phyloP scores from a whole-genome alignment of 2,888 invertebrate species.

The Macaria notata region DNA sequence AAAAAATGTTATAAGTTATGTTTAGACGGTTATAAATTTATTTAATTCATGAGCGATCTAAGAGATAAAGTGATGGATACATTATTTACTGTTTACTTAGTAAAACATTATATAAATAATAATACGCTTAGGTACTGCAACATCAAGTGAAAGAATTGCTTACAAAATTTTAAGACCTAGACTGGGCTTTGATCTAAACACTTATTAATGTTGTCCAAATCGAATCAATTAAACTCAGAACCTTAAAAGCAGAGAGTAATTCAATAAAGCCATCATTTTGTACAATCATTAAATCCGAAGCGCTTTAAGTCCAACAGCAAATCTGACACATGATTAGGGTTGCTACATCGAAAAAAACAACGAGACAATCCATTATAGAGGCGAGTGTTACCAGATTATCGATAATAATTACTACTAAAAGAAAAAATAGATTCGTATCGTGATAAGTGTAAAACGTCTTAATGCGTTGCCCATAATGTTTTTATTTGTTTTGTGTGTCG shows the following conservation, averaged over 20 bases:
- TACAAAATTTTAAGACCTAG: too few species aligned
- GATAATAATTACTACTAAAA: constrained; percentile 77
- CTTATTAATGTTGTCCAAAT: neutral
- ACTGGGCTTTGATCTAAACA: too few species aligned
- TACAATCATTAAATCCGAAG: constrained; percentile 66
- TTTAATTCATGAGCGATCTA: too few species aligned
- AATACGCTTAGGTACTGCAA: too few species aligned
- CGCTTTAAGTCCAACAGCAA: constrained; percentile 50
- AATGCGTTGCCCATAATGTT: constrained; percentile 75
- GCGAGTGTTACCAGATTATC: constrained; percentile 79
- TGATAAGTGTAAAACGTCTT: constrained; percentile 67
- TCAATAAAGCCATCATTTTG: constrained; percentile 63
- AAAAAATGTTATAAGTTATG: too few species aligned
- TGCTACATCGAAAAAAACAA: constrained; percentile 71
- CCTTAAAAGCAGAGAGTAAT: constrained; percentile 53
- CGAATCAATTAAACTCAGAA: constrained; percentile 21
- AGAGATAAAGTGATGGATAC: too few species aligned
- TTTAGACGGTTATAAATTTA: too few species aligned
- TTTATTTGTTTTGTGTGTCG: constrained; percentile 74
- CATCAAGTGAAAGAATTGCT: too few species aligned
- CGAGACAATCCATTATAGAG: constrained; percentile 70
- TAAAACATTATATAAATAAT: too few species aligned
- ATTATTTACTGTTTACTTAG: too few species aligned
- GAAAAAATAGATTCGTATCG: constrained; percentile 60
- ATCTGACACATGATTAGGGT: constrained; percentile 81